Conservation (phyloP, 2,888 invertebrate genomes). For the Xestia xanthographa region DNA sequence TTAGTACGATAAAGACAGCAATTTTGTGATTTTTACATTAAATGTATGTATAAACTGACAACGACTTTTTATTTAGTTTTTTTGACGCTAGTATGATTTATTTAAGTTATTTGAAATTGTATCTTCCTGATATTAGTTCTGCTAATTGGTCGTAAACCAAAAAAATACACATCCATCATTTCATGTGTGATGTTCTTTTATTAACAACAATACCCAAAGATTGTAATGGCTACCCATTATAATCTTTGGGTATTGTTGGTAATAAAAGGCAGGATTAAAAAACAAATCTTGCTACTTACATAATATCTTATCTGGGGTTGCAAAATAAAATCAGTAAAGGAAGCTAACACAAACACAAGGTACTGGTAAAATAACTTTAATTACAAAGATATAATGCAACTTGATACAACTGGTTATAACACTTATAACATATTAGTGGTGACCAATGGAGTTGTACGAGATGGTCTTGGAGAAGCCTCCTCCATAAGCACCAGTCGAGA, state of each 20-base stretch:
- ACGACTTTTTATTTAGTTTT: conserved; percentile 3
- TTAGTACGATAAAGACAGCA: neutral
- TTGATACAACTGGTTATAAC: conserved; percentile 37
- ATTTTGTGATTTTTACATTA: conserved; percentile 47
- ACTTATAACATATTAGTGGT: conserved; percentile 54
- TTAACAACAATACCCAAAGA: no score
- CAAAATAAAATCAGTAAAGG: neutral
- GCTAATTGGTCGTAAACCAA: neutral
- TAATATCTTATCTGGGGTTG: neutral
- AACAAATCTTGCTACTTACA: neutral
- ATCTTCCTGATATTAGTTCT: neutral
- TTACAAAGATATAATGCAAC: conserved; percentile 59
- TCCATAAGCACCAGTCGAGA: conserved; percentile 48
- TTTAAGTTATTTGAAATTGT: neutral
- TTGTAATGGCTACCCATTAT: neutral
- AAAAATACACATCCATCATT: neutral
- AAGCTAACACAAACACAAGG: conserved; percentile 14
- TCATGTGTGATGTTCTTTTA: no score
- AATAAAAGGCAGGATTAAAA: neutral
- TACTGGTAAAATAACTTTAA: conserved; percentile 58
- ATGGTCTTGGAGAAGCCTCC: conserved; percentile 60
- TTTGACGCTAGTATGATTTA: neutral
- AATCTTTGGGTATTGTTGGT: neutral
- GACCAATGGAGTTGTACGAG: conserved; percentile 62
- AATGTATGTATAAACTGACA: conserved; percentile 30